Conservation (phyloP, 2,797 vertebrate species). For the Chrosomus eos region DNA sequence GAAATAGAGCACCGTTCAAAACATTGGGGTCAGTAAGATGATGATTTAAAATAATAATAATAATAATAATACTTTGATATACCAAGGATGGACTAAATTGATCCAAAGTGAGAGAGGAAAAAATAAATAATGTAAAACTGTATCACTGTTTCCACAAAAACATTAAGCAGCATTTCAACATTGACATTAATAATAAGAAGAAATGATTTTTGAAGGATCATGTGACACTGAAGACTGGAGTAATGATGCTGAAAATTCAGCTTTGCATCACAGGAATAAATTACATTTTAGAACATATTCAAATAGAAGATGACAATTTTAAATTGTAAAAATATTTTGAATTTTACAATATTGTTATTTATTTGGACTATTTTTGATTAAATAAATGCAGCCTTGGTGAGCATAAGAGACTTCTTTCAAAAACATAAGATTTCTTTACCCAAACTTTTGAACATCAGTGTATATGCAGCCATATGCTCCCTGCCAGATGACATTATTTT, state of each 20-base stretch:
- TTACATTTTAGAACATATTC: too few species aligned
- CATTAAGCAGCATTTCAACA: not conserved
- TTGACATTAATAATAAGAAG: not conserved
- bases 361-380: not conserved
- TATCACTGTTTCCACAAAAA: not conserved
- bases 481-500: conserved; percentile 17
- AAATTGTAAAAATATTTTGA: not conserved
- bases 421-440: not conserved
- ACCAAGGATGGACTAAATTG: not conserved
- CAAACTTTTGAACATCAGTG: not conserved
- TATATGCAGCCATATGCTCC: not conserved
- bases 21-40: not conserved
- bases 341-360: not conserved
- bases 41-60: too few species aligned
- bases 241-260: not conserved
- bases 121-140: not conserved
- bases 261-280: not conserved
- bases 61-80: not conserved
- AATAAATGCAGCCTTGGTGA: not conserved
- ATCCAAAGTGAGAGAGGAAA: not conserved
- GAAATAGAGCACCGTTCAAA: not conserved
- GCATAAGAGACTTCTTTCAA: not conserved
- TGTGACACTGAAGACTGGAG: not conserved
- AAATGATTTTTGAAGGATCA: not conserved
- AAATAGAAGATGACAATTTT: not conserved